Evolutionary conservation across 2,113 vertebrate species (phyloP).

Genomic region (Capreolus pygargus): DNA sequence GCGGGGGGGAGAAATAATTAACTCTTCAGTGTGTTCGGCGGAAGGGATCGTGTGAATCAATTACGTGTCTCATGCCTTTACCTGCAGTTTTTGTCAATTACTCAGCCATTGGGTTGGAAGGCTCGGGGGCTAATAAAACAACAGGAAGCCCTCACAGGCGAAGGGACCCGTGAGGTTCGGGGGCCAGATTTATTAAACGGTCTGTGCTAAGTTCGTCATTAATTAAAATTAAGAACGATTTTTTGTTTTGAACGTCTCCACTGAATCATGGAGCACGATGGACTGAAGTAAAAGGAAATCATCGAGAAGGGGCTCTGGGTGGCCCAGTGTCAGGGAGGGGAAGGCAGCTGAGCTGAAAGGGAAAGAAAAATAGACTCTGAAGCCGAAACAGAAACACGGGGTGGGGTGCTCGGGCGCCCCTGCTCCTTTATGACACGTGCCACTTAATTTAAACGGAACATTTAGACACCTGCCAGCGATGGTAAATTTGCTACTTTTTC

Average conservation of each 20-base stretch:
- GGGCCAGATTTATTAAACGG: constrained; percentile 62
- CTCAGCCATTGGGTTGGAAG: constrained; percentile 15
- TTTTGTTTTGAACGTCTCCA: constrained; percentile 16
- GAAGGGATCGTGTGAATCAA: constrained; percentile 55
- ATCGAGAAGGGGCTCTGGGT: not conserved
- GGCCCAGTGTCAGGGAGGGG: constrained; percentile 52
- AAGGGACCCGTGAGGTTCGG: constrained; percentile 17
- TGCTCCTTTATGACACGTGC: not conserved
- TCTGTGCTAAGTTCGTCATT: constrained; percentile 59
- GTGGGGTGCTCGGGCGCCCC: not conserved
- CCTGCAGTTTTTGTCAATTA: constrained; percentile 57
- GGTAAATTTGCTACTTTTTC: constrained; percentile 49
- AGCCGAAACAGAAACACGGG: constrained; percentile 33
- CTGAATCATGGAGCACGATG: constrained; percentile 61
- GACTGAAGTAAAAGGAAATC: constrained; percentile 59
- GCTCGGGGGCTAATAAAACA: not conserved
- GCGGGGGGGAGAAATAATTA: constrained; percentile 70
- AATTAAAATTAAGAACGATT: constrained; percentile 68
- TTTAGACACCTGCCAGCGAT: constrained; percentile 59
- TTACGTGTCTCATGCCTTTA: not conserved
- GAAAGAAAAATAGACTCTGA: constrained; percentile 31
- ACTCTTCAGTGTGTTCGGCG: constrained; percentile 61
- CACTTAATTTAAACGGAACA: constrained; percentile 41
- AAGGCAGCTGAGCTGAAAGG: not conserved
- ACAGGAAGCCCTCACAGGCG: constrained; percentile 38